phyloP scores from a whole-genome alignment of 2,113 vertebrate species.

The Siphamia tubifer region DNA sequence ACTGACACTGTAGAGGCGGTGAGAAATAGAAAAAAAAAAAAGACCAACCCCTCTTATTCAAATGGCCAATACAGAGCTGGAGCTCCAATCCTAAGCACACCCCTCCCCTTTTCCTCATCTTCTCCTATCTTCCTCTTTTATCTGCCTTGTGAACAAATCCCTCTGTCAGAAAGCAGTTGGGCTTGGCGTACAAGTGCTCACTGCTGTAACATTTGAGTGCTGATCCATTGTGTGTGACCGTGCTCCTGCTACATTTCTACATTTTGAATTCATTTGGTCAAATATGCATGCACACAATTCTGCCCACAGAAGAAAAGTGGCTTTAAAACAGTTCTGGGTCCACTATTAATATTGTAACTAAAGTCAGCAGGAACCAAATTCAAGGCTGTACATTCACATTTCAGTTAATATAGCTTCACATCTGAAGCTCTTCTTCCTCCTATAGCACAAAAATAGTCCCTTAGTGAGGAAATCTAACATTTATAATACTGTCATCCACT shows the following conservation, averaged over 20 bases:
- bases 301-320: not conserved
- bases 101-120: constrained; percentile 28
- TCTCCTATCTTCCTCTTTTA: constrained; percentile 37
- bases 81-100: constrained; percentile 17
- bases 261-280: not conserved
- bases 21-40: constrained; percentile 47
- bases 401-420: not conserved
- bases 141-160: constrained; percentile 52
- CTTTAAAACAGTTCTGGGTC: not conserved
- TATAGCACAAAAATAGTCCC: not conserved
- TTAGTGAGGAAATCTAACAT: not conserved
- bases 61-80: constrained; percentile 62
- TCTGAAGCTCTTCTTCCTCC: not conserved
- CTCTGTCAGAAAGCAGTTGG: constrained; percentile 29
- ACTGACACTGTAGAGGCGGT: constrained; percentile 24
- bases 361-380: constrained; percentile 14
- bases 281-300: not conserved
- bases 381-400: not conserved
- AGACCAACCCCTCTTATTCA: constrained; percentile 60
- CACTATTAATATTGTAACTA: not conserved
- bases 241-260: constrained; percentile 6
- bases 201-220: not conserved
- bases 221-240: constrained; percentile 7
- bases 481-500: constrained; percentile 11
- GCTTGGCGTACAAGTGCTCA: constrained; percentile 7